These are phyloP conservation scores for Gallinago jamesoni DNA, from an alignment of 2,113 vertebrate genomes.

Conservation along the genomic window DNA sequence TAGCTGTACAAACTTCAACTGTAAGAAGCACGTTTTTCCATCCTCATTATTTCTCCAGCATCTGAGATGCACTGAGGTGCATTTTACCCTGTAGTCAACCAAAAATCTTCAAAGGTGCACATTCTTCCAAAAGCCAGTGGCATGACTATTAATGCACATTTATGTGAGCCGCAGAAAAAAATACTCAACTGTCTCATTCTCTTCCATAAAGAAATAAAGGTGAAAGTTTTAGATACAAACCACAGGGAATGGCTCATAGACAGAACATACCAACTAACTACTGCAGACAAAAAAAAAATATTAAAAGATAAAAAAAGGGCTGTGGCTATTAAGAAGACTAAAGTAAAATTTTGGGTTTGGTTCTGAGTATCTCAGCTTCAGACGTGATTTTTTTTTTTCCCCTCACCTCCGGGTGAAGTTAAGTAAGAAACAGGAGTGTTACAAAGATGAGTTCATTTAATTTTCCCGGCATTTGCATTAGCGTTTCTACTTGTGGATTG, in stretches of 20 bases:
- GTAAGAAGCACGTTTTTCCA: not conserved
- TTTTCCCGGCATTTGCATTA: not conserved
- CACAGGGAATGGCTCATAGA: not conserved
- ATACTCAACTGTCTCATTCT: not conserved
- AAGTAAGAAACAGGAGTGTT: not conserved
- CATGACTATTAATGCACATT: fast-evolving
- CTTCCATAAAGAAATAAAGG: not conserved
- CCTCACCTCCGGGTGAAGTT: not conserved
- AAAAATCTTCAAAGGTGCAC: not conserved
- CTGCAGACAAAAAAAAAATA: not conserved
- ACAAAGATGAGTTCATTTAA: not conserved
- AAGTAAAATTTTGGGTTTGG: not conserved
- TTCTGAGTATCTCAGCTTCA: not conserved
- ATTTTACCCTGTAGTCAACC: not conserved
- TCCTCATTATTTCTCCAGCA: not conserved
- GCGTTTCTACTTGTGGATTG: not conserved
- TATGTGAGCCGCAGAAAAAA: fast-evolving
- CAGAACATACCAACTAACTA: not conserved
- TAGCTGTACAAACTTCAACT: not conserved
- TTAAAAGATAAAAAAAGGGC: not conserved
- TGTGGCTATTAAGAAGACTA: not conserved
- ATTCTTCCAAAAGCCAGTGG: not conserved
- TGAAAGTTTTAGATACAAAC: not conserved
- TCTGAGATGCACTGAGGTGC: not conserved
- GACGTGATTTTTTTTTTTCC: fast-evolving